Evolutionary conservation across 37 sponge, comb jelly and placozoan genomes (phyloP).

Genomic region (Bolinopsis microptera): DNA sequence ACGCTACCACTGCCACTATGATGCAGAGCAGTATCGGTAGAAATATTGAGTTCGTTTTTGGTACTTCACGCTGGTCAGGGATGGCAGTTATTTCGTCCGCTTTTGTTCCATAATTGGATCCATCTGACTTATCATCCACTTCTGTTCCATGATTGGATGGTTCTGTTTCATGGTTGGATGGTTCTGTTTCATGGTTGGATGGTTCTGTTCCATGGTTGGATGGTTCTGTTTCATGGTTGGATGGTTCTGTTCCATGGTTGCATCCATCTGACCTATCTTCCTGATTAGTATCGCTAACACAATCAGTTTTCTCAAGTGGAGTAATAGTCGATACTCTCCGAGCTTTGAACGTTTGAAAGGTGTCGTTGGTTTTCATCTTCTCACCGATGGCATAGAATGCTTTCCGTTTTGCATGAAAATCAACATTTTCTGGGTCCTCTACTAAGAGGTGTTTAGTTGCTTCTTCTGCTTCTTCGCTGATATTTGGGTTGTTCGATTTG

Average conservation of each 20-base stretch:
- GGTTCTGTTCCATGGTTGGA: too few species aligned
- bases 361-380: slow-evolving; percentile 24
- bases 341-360: background rate
- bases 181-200: too few species aligned
- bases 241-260: background rate
- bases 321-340: background rate
- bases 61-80: background rate
- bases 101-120: background rate
- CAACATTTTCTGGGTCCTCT: background rate
- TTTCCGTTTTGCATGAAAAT: background rate
- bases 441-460: background rate
- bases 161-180: too few species aligned
- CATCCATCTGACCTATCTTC: background rate
- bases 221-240: too few species aligned
- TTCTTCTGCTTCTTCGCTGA: background rate
- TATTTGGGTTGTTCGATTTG: background rate
- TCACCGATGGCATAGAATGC: background rate
- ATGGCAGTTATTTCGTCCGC: background rate
- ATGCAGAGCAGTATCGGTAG: background rate
- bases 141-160: too few species aligned
- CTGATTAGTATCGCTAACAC: too few species aligned
- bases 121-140: background rate
- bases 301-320: too few species aligned
- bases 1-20: background rate
- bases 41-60: background rate